These are phyloP conservation scores for Propithecus coquereli DNA, from an alignment of 2,113 vertebrate genomes.

Conservation along the genomic window DNA sequence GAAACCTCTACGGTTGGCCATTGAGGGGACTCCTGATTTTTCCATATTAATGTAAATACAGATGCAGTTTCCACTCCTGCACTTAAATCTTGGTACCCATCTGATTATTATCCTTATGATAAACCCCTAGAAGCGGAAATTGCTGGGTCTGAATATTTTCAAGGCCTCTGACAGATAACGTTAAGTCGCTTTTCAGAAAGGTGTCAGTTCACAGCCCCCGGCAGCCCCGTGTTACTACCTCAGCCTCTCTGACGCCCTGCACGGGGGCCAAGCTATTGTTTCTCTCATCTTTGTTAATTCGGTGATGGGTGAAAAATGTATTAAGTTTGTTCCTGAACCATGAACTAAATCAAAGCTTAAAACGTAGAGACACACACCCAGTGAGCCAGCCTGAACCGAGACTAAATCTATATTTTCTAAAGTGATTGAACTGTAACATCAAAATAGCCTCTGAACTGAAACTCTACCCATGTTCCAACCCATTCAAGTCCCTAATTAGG, in stretches of 20 bases:
- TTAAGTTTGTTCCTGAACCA: constrained; percentile 19
- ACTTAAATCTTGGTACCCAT: neutral
- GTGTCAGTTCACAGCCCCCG: neutral
- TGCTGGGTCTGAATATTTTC: neutral
- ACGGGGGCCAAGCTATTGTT: neutral
- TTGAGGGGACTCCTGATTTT: neutral
- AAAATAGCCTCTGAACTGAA: neutral
- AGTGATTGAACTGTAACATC: constrained; percentile 5
- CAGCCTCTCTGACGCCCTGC: neutral
- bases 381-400: neutral
- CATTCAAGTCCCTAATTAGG: neutral
- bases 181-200: neutral
- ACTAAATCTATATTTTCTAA: neutral
- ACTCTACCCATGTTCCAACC: neutral
- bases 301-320: neutral
- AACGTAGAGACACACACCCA: neutral
- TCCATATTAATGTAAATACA: neutral
- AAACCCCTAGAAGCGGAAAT: neutral
- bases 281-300: constrained; percentile 13
- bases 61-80: neutral
- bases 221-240: fast-evolving
- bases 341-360: constrained; percentile 39
- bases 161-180: neutral
- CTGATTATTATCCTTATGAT: neutral
- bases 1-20: neutral